Conservation (phyloP, 2,113 vertebrate genomes). For the Catharus minimus region DNA sequence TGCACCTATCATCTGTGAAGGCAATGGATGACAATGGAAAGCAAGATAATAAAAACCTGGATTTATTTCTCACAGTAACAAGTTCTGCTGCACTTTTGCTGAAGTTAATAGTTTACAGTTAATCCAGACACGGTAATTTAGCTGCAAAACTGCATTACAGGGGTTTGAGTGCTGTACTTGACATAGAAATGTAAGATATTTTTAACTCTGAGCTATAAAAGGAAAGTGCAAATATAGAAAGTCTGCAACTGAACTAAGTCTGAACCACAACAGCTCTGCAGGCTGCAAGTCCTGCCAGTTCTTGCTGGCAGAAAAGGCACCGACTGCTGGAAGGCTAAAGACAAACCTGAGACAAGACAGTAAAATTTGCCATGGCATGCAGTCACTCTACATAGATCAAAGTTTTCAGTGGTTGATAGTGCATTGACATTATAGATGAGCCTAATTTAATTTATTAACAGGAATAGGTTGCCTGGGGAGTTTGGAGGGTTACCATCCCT, state of each 20-base stretch:
- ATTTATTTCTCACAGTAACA: slow-evolving; percentile 4
- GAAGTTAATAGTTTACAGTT: not conserved
- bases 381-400: not conserved
- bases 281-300: not conserved
- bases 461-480: not conserved
- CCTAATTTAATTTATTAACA: not conserved
- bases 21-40: not conserved
- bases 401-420: not conserved
- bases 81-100: not conserved
- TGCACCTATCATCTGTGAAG: not conserved
- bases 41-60: not conserved
- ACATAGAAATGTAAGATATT: slow-evolving; percentile 41
- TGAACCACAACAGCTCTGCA: not conserved
- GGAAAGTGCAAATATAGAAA: slow-evolving; percentile 44
- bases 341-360: not conserved
- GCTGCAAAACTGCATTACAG: slow-evolving; percentile 8
- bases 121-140: not conserved
- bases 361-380: not conserved
- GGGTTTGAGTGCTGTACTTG: not conserved
- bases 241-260: slow-evolving; percentile 7
- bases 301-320: not conserved
- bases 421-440: not conserved
- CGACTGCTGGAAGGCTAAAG: not conserved
- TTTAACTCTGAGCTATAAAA: slow-evolving; percentile 49
- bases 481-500: too few relatives aligned